phyloP scores from a whole-genome alignment of 2,888 invertebrate genomes.

The Nomada ruficornis region DNA sequence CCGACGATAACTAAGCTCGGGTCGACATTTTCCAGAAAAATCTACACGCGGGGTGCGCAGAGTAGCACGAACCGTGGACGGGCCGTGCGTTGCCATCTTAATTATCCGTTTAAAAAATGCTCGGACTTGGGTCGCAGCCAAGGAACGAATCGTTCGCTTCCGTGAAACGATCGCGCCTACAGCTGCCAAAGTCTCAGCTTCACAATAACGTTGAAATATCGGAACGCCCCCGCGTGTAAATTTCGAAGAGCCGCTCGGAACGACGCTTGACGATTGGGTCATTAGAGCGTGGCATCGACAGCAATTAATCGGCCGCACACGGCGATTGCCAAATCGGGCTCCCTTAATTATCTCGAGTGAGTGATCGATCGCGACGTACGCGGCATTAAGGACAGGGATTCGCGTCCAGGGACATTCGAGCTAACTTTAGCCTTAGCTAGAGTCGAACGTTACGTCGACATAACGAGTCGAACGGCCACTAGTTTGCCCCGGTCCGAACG shows the following conservation, averaged over 20 bases:
- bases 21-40: too few relatives aligned
- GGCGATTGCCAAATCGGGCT: constrained; percentile 41
- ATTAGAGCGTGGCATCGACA: constrained; percentile 32
- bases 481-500: constrained; percentile 59
- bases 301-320: constrained; percentile 5
- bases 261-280: constrained; percentile 35
- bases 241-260: neutral
- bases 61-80: neutral
- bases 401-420: constrained; percentile 81
- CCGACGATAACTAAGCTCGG: too few relatives aligned
- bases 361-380: constrained; percentile 63
- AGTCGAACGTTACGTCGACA: constrained; percentile 72
- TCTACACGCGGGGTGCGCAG: too few relatives aligned
- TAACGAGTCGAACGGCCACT: constrained; percentile 70
- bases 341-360: constrained; percentile 55
- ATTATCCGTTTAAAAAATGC: neutral
- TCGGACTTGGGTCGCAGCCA: constrained; percentile 3
- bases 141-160: neutral
- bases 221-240: neutral
- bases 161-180: constrained; percentile 6
- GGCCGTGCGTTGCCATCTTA: too few relatives aligned
- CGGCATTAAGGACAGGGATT: constrained; percentile 70
- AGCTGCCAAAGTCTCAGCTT: constrained; percentile 39
- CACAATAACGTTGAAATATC: constrained; percentile 24
- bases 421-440: constrained; percentile 82